phyloP scores from a whole-genome alignment of 2,888 invertebrate species.

The Biston betularia region DNA sequence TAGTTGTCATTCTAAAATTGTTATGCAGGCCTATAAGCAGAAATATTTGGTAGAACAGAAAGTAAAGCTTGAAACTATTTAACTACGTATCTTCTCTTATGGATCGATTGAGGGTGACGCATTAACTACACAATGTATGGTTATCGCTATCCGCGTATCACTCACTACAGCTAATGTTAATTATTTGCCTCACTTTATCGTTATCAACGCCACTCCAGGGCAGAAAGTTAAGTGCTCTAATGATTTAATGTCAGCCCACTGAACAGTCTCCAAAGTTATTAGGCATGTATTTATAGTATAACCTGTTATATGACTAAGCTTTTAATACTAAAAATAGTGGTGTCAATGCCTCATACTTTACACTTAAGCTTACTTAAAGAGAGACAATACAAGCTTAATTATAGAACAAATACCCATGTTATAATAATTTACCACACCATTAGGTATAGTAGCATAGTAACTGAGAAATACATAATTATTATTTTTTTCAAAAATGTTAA shows the following conservation, averaged over 20 bases:
- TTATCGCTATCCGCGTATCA: constrained; percentile 40
- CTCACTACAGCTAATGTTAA: constrained; percentile 56
- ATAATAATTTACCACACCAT: no score
- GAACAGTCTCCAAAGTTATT: constrained; percentile 39
- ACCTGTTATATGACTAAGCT: constrained; percentile 18
- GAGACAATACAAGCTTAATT: not conserved
- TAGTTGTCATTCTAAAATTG: no score
- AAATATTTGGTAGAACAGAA: not conserved
- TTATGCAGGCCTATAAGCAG: no score
- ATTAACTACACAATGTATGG: constrained; percentile 44
- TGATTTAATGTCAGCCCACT: constrained; percentile 53
- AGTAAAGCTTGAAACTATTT: not conserved
- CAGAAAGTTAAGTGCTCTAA: constrained; percentile 54
- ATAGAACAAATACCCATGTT: no score
- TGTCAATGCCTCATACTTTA: no score
- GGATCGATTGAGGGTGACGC: constrained; percentile 41
- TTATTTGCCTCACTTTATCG: constrained; percentile 51
- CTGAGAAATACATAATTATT: no score
- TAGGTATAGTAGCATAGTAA: no score
- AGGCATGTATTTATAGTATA: constrained; percentile 40
- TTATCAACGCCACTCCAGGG: constrained; percentile 55
- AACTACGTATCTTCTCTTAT: not conserved
- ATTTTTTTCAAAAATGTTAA: no score
- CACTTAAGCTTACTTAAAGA: no score
- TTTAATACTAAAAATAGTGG: not conserved